Evolutionary conservation across 92 coral and sea anemone species (phyloP).

Genomic region (Epizoanthus ramosus): DNA sequence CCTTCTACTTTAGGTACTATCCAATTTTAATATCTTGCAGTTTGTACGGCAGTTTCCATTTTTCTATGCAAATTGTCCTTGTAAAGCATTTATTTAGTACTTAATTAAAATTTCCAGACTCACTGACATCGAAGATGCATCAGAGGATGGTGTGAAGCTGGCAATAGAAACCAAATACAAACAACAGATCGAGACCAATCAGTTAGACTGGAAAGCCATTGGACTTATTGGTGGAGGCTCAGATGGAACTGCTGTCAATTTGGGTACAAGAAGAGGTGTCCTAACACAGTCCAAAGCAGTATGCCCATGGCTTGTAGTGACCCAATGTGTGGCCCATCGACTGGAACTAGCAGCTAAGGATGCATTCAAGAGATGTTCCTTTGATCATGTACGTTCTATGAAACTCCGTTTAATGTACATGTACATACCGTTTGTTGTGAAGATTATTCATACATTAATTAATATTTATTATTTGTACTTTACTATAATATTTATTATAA

Average conservation of each 20-base stretch:
- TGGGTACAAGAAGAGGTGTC: slow-evolving; percentile 8
- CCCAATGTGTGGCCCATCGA: slow-evolving; percentile 34
- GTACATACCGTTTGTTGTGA: too few relatives aligned
- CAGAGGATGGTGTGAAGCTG: slow-evolving; percentile 21
- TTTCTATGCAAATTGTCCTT: too few relatives aligned
- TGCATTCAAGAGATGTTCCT: slow-evolving; percentile 31
- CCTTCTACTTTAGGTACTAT: too few relatives aligned
- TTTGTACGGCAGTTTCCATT: background rate
- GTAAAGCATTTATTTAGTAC: too few relatives aligned
- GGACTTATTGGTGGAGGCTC: slow-evolving; percentile 33
- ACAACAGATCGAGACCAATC: background rate
- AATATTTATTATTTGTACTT: too few relatives aligned
- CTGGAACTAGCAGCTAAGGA: slow-evolving; percentile 31
- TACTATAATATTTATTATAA: too few relatives aligned
- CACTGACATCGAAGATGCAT: slow-evolving; percentile 18
- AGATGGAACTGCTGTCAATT: slow-evolving; percentile 27
- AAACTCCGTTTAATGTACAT: too few relatives aligned
- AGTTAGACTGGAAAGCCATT: slow-evolving; percentile 9
- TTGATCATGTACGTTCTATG: slow-evolving; percentile 27
- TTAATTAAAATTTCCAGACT: slow-evolving; percentile 11
- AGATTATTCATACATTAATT: too few relatives aligned
- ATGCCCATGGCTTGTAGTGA: slow-evolving; percentile 24
- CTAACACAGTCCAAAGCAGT: slow-evolving; percentile 31
- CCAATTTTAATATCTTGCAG: too few relatives aligned
- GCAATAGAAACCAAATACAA: slow-evolving; percentile 16